A percentile compares a stretch with the other conserved stretches of the same genome.
phyloP scores from a whole-genome alignment of 2,888 invertebrate genomes.

The Leptinotarsa peninsularis region DNA sequence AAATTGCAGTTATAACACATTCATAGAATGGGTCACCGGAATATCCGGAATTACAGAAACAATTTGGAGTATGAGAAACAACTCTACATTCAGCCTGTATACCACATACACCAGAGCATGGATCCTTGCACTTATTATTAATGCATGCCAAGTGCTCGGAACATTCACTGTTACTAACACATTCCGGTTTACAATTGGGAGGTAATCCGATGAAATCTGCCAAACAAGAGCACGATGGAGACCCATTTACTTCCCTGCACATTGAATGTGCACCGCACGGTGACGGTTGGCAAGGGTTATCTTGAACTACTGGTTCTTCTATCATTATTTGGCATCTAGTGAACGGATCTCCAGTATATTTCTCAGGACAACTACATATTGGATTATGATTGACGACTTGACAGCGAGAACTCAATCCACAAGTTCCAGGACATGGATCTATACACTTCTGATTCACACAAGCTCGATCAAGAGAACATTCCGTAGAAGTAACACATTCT shows the following conservation, averaged over 20 bases:
- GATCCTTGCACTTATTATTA: conserved; percentile 80
- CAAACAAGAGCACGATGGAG: conserved; percentile 78
- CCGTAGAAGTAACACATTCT: conserved; percentile 78
- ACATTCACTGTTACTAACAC: conserved; percentile 80
- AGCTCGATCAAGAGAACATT: conserved; percentile 76
- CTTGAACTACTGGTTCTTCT: conserved; percentile 51
- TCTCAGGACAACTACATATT: conserved; percentile 75
- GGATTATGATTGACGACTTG: conserved; percentile 81
- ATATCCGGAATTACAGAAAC: conserved; percentile 70
- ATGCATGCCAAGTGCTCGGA: conserved; percentile 77
- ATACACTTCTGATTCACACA: conserved; percentile 81
- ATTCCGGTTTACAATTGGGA: conserved; percentile 82
- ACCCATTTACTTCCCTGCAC: conserved; percentile 74
- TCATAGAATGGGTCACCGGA: conserved; percentile 72
- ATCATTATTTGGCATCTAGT: conserved; percentile 67
- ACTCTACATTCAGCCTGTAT: conserved; percentile 70
- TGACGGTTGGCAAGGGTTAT: conserved; percentile 70
- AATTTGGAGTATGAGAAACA: conserved; percentile 71
- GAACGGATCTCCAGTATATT: conserved; percentile 79
- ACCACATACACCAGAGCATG: conserved; percentile 72
- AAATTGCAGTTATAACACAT: conserved; percentile 56
- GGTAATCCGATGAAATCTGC: conserved; percentile 79
- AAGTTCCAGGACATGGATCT: conserved; percentile 82
- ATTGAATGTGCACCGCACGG: conserved; percentile 76
- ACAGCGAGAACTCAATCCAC: conserved; percentile 78